Evolutionary conservation across 2,888 invertebrate genomes (phyloP), one percentile per base, ranked within the genome.

Genomic region (Tetragonula carbonaria): DNA sequence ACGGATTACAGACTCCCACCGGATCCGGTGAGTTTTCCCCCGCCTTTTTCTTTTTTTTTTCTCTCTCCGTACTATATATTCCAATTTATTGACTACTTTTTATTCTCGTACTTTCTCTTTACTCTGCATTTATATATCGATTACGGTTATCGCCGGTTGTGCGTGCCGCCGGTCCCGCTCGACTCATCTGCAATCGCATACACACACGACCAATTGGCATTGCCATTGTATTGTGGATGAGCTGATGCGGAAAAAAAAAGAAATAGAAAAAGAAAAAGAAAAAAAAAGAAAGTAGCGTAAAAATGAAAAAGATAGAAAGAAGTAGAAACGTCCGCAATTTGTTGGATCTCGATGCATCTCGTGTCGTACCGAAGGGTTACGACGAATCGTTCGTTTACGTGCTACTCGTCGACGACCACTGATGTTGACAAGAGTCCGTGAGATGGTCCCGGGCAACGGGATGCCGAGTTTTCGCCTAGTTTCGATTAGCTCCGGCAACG

Each of bases 1-100:
- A 96, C 96, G 77, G 98, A 98, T 89, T 98, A 97, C 95, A 96
- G 97, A 95, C 96, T 97, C 95, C 97, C 97, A 89, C 93, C 97
- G 97, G 98, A 98, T 95, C 96, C 97, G 95, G 98, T 98, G 95
- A 96, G 97, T 94, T 80, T 72, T 72, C 84, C 86, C 45, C 45
- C 45, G 45, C 45, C 45, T 45, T 8, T 45, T 45, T 45, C 45
- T 45, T 45, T 45, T 45, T 45, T 45, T 33, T 45, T 45, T 92
- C 80, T 90, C 86, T 85, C 86, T 86, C 79, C 84, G 63, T 71
- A 77, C 77, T 86, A 77, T 84, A 85, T 88, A 86, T 88, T 85
- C 82, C 85, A 86, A 87, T 88, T 86, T 90, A 86, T 89, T 79
- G 86, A 88, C 82, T 88, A 87, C 85, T 86, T 87, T 91, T 92